phyloP scores from a whole-genome alignment of 2,797 vertebrate genomes.

The Spea hammondii region DNA sequence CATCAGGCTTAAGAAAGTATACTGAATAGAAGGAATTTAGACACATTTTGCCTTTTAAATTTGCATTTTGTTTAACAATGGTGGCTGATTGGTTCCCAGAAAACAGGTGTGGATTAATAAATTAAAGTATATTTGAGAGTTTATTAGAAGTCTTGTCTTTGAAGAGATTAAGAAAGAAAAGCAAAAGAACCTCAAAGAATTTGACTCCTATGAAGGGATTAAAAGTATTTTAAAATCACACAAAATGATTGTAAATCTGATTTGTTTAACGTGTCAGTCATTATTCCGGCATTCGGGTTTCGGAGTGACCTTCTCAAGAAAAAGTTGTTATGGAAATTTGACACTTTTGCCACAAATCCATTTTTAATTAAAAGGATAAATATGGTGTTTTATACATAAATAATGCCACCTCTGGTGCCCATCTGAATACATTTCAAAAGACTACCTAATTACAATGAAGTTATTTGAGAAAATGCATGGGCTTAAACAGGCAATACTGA shows the following conservation, averaged over 20 bases:
- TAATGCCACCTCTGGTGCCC: conserved; percentile 1
- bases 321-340: conserved; percentile 19
- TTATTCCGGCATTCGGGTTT: background rate
- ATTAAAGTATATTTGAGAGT: conserved; percentile 1
- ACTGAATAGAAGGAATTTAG: too few relatives aligned
- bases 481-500: background rate
- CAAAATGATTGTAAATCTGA: conserved; percentile 20
- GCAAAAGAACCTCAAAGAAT: conserved; percentile 38
- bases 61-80: too few relatives aligned
- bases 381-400: conserved; percentile 21
- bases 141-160: conserved; percentile 31
- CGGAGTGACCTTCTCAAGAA: conserved; percentile 1
- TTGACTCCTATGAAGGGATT: conserved; percentile 22
- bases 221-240: conserved; percentile 3
- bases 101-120: background rate
- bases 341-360: conserved; percentile 41
- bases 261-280: conserved; percentile 22
- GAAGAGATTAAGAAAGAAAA: conserved; percentile 34
- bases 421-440: conserved; percentile 5
- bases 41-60: too few relatives aligned
- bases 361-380: conserved; percentile 40
- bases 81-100: too few relatives aligned
- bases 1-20: too few relatives aligned
- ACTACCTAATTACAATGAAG: conserved; percentile 31
- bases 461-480: background rate